phyloP scores from a whole-genome alignment of 2,888 invertebrate species.

The Andrena praecox region DNA sequence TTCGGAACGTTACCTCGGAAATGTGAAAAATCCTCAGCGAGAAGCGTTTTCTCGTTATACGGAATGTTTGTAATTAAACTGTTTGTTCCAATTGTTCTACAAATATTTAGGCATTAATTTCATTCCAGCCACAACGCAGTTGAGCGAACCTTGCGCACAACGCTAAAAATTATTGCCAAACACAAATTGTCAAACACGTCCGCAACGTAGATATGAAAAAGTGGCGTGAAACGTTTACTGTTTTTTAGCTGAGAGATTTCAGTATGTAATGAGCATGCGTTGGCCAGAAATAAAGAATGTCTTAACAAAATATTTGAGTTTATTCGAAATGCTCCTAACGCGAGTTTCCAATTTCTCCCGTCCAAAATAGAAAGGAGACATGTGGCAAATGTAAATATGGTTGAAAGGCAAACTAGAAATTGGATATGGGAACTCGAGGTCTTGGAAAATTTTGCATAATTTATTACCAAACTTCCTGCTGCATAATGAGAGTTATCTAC shows the following conservation, averaged over 20 bases:
- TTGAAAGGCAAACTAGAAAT: background rate
- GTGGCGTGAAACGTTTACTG: too few species aligned
- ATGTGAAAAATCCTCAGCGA: background rate
- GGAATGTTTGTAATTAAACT: background rate
- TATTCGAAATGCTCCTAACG: too few species aligned
- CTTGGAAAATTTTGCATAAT: background rate
- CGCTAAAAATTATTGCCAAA: too few species aligned
- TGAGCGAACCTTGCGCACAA: too few species aligned
- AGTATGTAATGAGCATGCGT: too few species aligned
- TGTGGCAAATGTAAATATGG: background rate
- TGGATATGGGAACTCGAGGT: background rate
- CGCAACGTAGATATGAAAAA: too few species aligned
- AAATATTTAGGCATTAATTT: background rate
- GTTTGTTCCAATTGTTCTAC: background rate
- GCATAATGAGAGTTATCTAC: too few species aligned
- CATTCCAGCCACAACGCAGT: too few species aligned
- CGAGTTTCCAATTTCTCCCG: background rate
- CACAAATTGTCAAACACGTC: too few species aligned
- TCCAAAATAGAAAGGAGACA: background rate
- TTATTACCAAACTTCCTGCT: background rate
- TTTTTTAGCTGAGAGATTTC: too few species aligned
- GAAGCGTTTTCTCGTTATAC: background rate
- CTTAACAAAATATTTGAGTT: too few species aligned
- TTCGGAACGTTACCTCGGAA: background rate
- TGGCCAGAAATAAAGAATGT: too few species aligned